Evolutionary conservation across 2,888 invertebrate species (phyloP), one percentile per base, ranked within the genome.

Genomic region (Drosophila neonasuta): DNA sequence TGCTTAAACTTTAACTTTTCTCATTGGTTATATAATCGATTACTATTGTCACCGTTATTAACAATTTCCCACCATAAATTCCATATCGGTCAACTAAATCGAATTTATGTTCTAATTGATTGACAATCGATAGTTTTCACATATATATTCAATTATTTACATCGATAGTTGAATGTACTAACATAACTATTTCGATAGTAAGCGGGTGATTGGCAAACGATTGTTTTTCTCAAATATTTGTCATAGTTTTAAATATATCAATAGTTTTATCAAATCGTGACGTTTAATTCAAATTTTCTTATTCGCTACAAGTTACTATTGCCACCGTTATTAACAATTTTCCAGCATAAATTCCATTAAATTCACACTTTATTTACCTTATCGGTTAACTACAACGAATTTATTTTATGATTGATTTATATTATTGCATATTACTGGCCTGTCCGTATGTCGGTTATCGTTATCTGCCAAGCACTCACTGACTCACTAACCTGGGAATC

Each of bases 401-500:
- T 24, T 24, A 6, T 24, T 24, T 24, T n/a, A 13, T 55, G 45
- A 64, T 44, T 70, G 59, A 70, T 64, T 55, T 70, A 70, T 59
- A 51, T 41, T 45, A 10, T 15, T 13, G 49, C 41, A 29, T 46
- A 46, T 45, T 41, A 34, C 11, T 5, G 24, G 32, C 55, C 41
- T 61, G 54, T 61, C 55, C 15, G 48, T 39, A 30, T 51, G 41
- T 57, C 50, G 42, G 29, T 54, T 24, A 41, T 30, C 8, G 56
- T 39, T 67, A 68, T 60, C 60, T 46, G 13, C 3, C 29, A n/a
- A 10, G 17, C 15, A 41, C 39, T 5, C 9, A 8, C 57, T 68
- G 68, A 62, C 34, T 69, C 69, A 68, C 36, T n/a, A 11, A 6
- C 36, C 36, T 9, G 39, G 52, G 30, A 20, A 54, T 39, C 32